Conservation (phyloP, 2,888 invertebrate genomes). For the Phortica magna region DNA sequence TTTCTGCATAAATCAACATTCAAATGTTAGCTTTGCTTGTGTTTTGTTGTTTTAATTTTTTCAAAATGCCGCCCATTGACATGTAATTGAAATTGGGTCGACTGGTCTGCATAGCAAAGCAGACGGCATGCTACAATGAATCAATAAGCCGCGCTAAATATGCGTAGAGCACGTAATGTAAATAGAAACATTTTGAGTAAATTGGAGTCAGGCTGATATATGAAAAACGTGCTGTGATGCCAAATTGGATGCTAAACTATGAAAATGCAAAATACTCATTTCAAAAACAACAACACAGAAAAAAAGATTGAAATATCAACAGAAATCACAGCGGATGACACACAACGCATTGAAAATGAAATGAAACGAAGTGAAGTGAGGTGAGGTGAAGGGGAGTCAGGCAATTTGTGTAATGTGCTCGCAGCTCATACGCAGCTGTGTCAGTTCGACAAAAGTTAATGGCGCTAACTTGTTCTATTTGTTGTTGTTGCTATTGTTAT, state of each 20-base stretch:
- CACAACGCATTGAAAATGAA: constrained; percentile 3
- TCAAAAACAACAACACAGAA: neutral
- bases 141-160: neutral
- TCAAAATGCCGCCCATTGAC: no score
- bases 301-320: neutral
- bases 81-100: no score
- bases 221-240: constrained; percentile 12
- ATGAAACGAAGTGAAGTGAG: neutral
- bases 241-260: constrained; percentile 8
- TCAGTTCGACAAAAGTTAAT: constrained; percentile 21
- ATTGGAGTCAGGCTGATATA: neutral
- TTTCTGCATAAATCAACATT: no score
- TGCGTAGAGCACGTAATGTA: neutral
- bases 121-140: neutral
- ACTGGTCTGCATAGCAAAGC: neutral
- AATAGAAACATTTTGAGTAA: neutral
- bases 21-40: no score
- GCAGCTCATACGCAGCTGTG: constrained; percentile 7
- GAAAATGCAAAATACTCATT: constrained; percentile 1
- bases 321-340: neutral
- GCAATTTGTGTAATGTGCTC: neutral
- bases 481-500: neutral
- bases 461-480: constrained; percentile 18
- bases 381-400: neutral
- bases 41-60: no score